phyloP scores from a whole-genome alignment of 1,140 invertebrate species.

The Drepana arcuata region DNA sequence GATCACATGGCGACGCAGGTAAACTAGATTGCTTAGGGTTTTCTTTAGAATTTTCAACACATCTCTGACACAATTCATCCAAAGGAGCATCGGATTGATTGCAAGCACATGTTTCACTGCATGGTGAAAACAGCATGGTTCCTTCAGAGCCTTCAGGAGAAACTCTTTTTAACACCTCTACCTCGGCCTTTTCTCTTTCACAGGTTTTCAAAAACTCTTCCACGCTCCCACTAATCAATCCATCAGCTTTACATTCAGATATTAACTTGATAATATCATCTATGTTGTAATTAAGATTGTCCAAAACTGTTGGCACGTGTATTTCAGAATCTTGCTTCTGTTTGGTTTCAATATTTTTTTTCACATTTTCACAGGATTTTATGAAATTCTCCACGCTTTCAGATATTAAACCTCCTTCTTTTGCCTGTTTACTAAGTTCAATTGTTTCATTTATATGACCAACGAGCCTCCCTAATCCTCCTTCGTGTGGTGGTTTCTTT shows the following conservation, averaged over 20 bases:
- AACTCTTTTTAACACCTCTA: slow-evolving; percentile 11
- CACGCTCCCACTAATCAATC: slow-evolving; percentile 5
- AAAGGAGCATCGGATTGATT: neutral
- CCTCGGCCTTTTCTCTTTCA: slow-evolving; percentile 10
- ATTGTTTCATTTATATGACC: slow-evolving; percentile 22
- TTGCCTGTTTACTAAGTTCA: slow-evolving; percentile 16
- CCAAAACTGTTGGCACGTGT: neutral
- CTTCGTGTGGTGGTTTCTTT: slow-evolving; percentile 6
- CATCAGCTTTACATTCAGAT: slow-evolving; percentile 4
- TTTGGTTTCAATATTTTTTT: slow-evolving; percentile 4
- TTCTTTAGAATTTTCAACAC: neutral
- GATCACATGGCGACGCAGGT: neutral
- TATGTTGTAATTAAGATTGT: slow-evolving; percentile 6
- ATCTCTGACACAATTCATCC: slow-evolving; percentile 2
- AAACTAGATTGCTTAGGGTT: neutral
- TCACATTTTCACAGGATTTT: slow-evolving; percentile 18
- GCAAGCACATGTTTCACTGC: slow-evolving; percentile 1
- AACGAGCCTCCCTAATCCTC: slow-evolving; percentile 14
- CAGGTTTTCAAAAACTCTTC: slow-evolving; percentile 12
- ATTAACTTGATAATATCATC: slow-evolving; percentile 9
- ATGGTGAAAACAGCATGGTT: neutral
- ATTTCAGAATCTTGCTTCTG: neutral
- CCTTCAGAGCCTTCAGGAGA: slow-evolving; percentile 1
- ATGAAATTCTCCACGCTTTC: slow-evolving; percentile 23
- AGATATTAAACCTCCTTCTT: slow-evolving; percentile 13